phyloP scores from a whole-genome alignment of 2,888 invertebrate species.

The Polydrusus cervinus region DNA sequence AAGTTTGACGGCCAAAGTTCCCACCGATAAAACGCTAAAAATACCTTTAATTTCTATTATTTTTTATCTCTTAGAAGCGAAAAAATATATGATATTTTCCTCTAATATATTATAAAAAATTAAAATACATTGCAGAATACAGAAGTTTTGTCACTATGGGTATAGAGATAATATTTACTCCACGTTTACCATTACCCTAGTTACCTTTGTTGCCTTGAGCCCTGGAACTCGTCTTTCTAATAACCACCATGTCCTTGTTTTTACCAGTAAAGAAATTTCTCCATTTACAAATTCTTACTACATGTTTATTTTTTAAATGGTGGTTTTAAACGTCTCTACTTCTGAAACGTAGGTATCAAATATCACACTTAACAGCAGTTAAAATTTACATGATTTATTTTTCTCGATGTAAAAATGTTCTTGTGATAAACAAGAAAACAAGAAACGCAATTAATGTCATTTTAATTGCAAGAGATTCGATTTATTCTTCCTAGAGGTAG shows the following conservation, averaged over 20 bases:
- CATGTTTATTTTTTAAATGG: constrained; percentile 11
- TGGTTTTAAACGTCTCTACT: constrained; percentile 1
- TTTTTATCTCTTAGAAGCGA: no score
- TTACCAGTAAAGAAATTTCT: neutral
- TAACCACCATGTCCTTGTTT: neutral
- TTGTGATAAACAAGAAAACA: constrained; percentile 14
- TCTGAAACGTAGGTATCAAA: neutral
- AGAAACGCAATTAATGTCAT: constrained; percentile 18
- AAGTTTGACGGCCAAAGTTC: no score
- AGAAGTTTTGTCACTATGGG: no score
- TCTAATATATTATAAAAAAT: no score
- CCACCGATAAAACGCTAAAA: no score
- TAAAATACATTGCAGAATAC: no score
- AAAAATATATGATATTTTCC: no score
- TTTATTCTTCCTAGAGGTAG: constrained; percentile 24
- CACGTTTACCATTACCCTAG: no score
- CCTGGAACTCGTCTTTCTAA: no score
- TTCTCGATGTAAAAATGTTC: constrained; percentile 5
- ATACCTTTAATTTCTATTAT: no score
- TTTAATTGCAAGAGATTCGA: constrained; percentile 7
- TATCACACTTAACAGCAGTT: constrained; percentile 5
- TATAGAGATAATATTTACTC: no score
- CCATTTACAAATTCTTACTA: neutral
- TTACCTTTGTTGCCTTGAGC: no score
- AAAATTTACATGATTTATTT: constrained; percentile 3